Conservation (phyloP, 2,113 vertebrate species). For the Tor tambroides region DNA sequence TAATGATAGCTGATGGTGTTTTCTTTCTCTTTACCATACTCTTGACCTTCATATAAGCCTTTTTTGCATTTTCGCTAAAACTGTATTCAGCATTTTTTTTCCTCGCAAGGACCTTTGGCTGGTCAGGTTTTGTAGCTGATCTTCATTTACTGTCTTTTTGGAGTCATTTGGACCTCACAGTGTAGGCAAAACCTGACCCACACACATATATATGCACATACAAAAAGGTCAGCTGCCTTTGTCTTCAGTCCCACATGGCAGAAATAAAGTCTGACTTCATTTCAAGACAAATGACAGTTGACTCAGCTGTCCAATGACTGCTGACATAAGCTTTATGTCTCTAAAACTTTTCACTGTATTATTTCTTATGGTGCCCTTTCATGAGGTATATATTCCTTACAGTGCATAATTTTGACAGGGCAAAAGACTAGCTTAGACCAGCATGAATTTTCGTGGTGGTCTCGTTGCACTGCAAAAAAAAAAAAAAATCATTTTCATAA, state of each 20-base stretch:
- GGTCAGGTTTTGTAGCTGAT: not conserved
- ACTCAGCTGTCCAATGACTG: constrained; percentile 22
- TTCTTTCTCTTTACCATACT: not conserved
- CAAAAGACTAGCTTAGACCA: not conserved
- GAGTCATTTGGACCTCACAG: not conserved
- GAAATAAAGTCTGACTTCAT: constrained; percentile 20
- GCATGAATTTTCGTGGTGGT: not conserved
- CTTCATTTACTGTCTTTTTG: constrained; percentile 10
- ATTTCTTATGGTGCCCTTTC: constrained; percentile 40
- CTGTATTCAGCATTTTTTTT: not conserved
- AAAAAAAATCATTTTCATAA: not conserved
- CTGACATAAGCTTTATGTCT: constrained; percentile 43
- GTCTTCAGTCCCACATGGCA: not conserved
- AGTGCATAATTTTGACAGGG: constrained; percentile 4
- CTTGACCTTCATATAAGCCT: not conserved
- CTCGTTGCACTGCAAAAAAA: not conserved
- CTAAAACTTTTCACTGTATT: constrained; percentile 6
- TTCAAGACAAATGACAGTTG: constrained; percentile 16
- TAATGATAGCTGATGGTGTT: not conserved
- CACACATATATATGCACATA: not conserved
- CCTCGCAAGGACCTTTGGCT: not conserved
- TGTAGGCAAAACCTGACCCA: not conserved
- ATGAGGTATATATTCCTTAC: constrained; percentile 13
- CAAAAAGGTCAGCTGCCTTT: constrained; percentile 47
- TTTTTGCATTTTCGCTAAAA: not conserved